Conservation (phyloP, 1,140 invertebrate genomes). For the Neuroterus valhalla region DNA sequence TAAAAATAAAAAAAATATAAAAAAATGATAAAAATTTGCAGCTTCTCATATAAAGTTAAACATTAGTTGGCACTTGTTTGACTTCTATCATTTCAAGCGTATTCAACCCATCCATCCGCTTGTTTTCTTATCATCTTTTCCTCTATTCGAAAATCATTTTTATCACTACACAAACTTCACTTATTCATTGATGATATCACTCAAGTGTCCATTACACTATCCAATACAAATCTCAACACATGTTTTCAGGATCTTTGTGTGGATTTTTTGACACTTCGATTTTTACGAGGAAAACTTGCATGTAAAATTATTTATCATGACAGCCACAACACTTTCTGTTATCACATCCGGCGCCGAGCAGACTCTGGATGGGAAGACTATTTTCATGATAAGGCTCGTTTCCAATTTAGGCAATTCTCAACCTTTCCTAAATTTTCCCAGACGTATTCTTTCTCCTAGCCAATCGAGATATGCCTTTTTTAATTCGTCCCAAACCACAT, state of each 20-base stretch:
- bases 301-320: not conserved
- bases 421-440: no score
- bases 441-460: no score
- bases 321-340: conserved; percentile 36
- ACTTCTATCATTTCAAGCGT: not conserved
- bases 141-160: not conserved
- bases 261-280: not conserved
- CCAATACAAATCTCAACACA: no score
- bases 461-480: no score
- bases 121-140: not conserved
- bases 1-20: no score
- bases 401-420: no score
- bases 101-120: not conserved
- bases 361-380: conserved; percentile 34
- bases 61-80: not conserved
- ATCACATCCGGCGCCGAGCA: conserved; percentile 57
- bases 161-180: not conserved
- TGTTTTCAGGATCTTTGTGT: not conserved
- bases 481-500: no score
- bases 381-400: no score
- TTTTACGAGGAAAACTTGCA: not conserved
- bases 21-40: no score
- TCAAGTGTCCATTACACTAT: no score
- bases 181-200: no score
- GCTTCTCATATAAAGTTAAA: no score